These are phyloP conservation scores for Dermatemys mawii DNA, from an alignment of 2,113 vertebrate species.

Conservation along the genomic window DNA sequence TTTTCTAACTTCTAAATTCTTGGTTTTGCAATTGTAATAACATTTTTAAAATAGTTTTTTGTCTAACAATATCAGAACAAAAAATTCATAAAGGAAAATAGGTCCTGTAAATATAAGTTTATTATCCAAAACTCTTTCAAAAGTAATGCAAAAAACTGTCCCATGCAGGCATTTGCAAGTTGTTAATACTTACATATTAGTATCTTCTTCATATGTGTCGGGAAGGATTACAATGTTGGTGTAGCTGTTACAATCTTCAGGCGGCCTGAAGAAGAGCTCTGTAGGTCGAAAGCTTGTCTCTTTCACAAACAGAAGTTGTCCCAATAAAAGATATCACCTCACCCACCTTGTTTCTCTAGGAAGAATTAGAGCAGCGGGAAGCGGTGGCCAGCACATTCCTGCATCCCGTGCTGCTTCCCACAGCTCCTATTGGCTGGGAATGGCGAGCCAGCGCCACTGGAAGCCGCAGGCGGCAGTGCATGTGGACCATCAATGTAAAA, in stretches of 20 bases:
- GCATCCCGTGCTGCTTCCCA: too few relatives aligned
- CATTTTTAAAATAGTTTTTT: not conserved
- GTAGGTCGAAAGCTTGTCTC: not conserved
- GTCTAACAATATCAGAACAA: not conserved
- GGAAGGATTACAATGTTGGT: not conserved
- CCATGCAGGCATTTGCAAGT: not conserved
- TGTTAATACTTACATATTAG: not conserved
- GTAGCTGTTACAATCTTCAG: not conserved
- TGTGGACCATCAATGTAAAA: too few relatives aligned
- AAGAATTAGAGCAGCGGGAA: not conserved
- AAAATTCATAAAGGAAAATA: not conserved
- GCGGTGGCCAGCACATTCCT: too few relatives aligned
- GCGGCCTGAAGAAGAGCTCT: not conserved
- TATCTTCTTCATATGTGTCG: not conserved
- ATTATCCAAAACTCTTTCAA: not conserved
- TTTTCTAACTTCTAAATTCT: not conserved
- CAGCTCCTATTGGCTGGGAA: too few relatives aligned
- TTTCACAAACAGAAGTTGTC: not conserved
- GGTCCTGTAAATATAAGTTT: not conserved
- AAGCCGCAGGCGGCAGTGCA: too few relatives aligned
- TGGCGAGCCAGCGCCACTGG: rapidly evolving
- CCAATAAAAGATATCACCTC: not conserved
- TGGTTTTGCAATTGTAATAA: not conserved
- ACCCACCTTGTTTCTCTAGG: too few relatives aligned
- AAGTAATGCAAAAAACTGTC: not conserved